Evolutionary conservation across 1,140 invertebrate genomes (phyloP).

Genomic region (Olivierus martensii): DNA sequence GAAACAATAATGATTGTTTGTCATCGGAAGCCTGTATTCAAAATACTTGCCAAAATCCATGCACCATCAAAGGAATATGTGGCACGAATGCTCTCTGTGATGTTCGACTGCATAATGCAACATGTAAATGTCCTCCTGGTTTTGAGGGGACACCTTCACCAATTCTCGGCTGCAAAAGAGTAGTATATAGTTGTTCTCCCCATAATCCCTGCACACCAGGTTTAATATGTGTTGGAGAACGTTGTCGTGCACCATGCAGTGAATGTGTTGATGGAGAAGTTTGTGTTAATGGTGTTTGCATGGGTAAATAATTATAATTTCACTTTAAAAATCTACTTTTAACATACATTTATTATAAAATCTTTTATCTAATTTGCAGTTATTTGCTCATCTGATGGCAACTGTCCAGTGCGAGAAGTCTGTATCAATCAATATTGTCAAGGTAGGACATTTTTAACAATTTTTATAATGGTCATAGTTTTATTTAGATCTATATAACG

Average conservation of each 20-base stretch:
- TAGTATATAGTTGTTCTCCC: constrained; percentile 42
- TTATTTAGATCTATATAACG: too few species aligned
- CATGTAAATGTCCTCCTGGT: constrained; percentile 60
- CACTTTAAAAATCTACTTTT: not conserved
- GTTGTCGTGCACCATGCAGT: constrained; percentile 21
- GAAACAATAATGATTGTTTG: constrained; percentile 62
- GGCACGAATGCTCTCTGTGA: constrained; percentile 70
- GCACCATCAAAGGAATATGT: constrained; percentile 54
- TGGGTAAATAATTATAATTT: constrained; percentile 12
- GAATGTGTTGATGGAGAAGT: constrained; percentile 22
- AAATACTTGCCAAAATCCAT: constrained; percentile 69
- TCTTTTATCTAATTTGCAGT: not conserved
- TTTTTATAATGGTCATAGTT: too few species aligned
- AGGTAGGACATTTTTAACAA: constrained; percentile 9
- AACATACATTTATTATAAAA: not conserved
- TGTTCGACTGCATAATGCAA: constrained; percentile 41
- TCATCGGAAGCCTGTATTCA: constrained; percentile 60
- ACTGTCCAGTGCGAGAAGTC: constrained; percentile 74
- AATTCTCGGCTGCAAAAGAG: constrained; percentile 68
- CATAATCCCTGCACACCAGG: constrained; percentile 20
- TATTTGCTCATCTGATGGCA: constrained; percentile 68
- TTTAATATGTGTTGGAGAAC: constrained; percentile 17
- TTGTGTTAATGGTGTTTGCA: constrained; percentile 19
- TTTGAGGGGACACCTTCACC: constrained; percentile 78
- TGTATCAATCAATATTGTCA: constrained; percentile 69